Evolutionary conservation across 92 coral and sea anemone species (phyloP), one percentile per base, ranked within the genome.

Genomic region (Umimayanthus chanpuru): DNA sequence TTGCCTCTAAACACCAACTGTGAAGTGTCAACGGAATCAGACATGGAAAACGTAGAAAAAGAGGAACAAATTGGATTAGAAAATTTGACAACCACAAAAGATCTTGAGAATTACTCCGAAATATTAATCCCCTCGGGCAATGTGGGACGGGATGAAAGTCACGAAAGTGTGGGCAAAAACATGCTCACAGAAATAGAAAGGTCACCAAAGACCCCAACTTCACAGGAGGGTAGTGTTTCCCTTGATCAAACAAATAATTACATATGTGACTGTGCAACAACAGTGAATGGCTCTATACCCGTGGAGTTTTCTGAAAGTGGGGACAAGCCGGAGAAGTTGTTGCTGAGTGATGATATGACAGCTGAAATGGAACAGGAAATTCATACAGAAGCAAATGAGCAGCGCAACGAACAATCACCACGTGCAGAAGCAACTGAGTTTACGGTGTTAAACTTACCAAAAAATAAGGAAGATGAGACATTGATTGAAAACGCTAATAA

Each of bases 181-280:
- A 16, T 71, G 67, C 41, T 44, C 28, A 47, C 87, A 32, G 44
- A 83, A 29, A 83, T 26, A 83, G 87, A 83, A 83, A 83, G 78
- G 87, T 83, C 78, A 68, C 43, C 87, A 44, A 70, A 83, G 39
- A 7, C 25, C 76, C 30, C 73, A 23, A n/a, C 53, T 43, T 64
- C 78, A 10, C 50, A 67, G 38, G 87, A 68, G 68, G 40, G 58
- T 8, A n/a, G 58, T 83, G 12, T 71, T 43, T 70, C 87, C 64
- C 61, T 43, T 5, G 86, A 82, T 76, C 64, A 67, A 47, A 26
- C 10, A 40, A 65, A 16, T 10, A 43, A 26, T 43, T 5, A 18
- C 40, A 43, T 71, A 10, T 68, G 26, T 30, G 65, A 83, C 78
- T 44, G 87, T 70, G 78, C 68, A 83, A 71, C 66, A 83, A 83